A percentile compares a stretch with the other conserved stretches of the same genome.
These are phyloP conservation scores for Leptobrachium leishanense DNA, from an alignment of 2,113 vertebrate species.

Conservation along the genomic window DNA sequence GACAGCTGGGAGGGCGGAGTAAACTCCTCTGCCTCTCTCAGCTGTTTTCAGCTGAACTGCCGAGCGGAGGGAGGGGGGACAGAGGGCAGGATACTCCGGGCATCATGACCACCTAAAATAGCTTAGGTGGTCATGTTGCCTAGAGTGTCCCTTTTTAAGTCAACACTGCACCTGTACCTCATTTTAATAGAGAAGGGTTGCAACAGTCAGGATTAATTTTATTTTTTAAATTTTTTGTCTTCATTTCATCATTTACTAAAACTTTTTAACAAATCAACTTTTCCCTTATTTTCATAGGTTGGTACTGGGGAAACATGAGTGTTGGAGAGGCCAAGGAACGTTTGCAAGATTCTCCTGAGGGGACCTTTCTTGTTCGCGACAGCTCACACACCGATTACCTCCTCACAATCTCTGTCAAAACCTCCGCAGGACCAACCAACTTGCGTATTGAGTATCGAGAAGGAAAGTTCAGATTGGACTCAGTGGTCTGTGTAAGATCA, in stretches of 20 bases:
- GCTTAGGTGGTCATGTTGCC: too few relatives aligned
- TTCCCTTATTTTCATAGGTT: slow-evolving; percentile 72
- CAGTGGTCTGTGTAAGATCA: slow-evolving; percentile 87
- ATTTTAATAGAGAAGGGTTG: too few relatives aligned
- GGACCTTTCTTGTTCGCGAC: slow-evolving; percentile 91
- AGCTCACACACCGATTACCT: slow-evolving; percentile 92
- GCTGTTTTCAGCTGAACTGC: too few relatives aligned
- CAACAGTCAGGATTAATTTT: too few relatives aligned
- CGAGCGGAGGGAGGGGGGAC: too few relatives aligned
- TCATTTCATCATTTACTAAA: background rate
- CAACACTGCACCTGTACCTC: too few relatives aligned
- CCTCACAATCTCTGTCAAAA: slow-evolving; percentile 94
- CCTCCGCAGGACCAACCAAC: slow-evolving; percentile 91
- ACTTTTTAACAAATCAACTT: background rate
- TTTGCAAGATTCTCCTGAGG: slow-evolving; percentile 85
- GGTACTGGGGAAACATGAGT: slow-evolving; percentile 95
- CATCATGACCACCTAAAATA: too few relatives aligned
- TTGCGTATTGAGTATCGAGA: slow-evolving; percentile 90
- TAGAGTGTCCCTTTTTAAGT: too few relatives aligned
- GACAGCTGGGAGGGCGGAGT: too few relatives aligned
- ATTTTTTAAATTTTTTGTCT: background rate
- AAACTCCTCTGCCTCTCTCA: too few relatives aligned
- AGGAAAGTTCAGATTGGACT: slow-evolving; percentile 95
- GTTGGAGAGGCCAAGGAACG: slow-evolving; percentile 92
- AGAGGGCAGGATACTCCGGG: too few relatives aligned